These are phyloP conservation scores for Caenorhabditis sulstoni DNA, from an alignment of 2,888 invertebrate genomes.

Conservation along the genomic window DNA sequence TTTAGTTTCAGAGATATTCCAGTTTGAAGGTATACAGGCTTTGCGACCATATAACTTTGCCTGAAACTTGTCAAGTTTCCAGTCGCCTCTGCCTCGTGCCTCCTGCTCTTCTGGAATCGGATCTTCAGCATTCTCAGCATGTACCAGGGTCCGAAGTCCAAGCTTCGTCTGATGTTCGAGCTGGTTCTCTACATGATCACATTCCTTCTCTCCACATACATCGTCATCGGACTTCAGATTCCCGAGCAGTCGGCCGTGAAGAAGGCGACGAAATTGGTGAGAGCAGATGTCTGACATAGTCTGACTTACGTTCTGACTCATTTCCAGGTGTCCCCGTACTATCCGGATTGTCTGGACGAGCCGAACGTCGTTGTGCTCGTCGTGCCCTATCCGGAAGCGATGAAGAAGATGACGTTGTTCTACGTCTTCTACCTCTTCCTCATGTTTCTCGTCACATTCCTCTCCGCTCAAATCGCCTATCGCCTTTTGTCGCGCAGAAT, in stretches of 20 bases:
- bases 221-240: conserved; percentile 2
- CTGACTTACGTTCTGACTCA: too few relatives aligned
- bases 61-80: neutral
- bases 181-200: neutral
- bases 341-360: conserved; percentile 24
- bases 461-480: conserved; percentile 19
- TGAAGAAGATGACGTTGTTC: conserved; percentile 6
- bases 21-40: too few relatives aligned
- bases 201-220: neutral
- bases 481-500: conserved; percentile 8
- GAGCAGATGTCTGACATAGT: neutral
- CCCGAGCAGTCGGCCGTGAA: conserved; percentile 21
- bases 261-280: conserved; percentile 14
- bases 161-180: neutral
- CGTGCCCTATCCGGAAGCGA: conserved; percentile 6
- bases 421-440: conserved; percentile 2
- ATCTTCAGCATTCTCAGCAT: conserved; percentile 24
- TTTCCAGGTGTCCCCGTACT: conserved; percentile 29
- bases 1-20: too few relatives aligned
- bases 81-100: conserved; percentile 11
- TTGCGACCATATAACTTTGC: too few relatives aligned
- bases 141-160: conserved; percentile 6
- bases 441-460: neutral
- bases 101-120: conserved; percentile 21
- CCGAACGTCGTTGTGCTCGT: conserved; percentile 16